Base-by-base conservation (phyloP, 1,140 invertebrate genomes). In the Helicoverpa armigera region DNA sequence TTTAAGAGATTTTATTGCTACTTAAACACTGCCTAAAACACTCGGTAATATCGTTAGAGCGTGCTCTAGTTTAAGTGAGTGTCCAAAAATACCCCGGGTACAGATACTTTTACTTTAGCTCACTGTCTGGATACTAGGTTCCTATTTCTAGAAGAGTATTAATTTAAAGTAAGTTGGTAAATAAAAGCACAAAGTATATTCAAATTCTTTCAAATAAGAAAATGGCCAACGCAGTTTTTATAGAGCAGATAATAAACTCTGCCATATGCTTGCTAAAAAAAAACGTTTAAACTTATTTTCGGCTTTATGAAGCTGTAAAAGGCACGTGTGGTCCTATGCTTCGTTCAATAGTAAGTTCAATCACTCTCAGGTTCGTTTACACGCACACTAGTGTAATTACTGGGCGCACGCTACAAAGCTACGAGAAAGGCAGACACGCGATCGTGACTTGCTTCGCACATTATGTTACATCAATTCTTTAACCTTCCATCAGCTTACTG, bases 341-440 rank as follows among this genome's bases (percentile, higher is more conserved):
- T 50, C 16, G 16, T 23, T 23, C 23, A 23, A 23, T 50, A 48
- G 35, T 35, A 67, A 48, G 35, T 50, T 50, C 65, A 69, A n/a
- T 69, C 43, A 69, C 65, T 43, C n/a, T 69, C 43, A 11, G 43
- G 10, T 50, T 69, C 23, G 58, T 69, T 50, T 61, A 16, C 31
- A 60, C 16, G 13, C 13, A 48, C 48, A 16, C 23, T 29, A 31
- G 12, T 43, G 35, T 43, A 43, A 43, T 43, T 43, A 43, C 4
- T 43, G 35, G 35, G 35, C 16, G 13, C 13, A 48, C 48, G 31
- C 23, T 29, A 61, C 12, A 51, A 48, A 60, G 61, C n/a, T 61
- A 61, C 11, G 61, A 61, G 73, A 75, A 75, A 60, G 18, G 35
- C 56, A 61, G 65, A 18, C 73, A 75, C 58, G 54, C 73, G 58